These are phyloP conservation scores for Holothuria leucospilota DNA, from an alignment of 53 echinoderm and acorn worm genomes.

Conservation along the genomic window DNA sequence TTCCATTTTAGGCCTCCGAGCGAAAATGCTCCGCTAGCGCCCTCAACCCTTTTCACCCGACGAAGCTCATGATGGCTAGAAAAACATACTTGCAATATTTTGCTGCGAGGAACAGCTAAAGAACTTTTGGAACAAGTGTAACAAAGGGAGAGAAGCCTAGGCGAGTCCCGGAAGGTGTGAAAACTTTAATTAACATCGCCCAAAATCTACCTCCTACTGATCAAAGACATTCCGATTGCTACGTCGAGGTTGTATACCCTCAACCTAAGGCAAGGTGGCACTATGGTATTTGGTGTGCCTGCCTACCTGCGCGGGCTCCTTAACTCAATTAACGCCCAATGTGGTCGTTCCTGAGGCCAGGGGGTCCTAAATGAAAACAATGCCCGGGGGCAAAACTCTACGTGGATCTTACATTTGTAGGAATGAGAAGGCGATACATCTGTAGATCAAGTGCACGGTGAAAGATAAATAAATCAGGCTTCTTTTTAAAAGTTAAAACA, in stretches of 20 bases:
- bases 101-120: slow-evolving; percentile 18
- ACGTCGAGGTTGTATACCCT: too few species aligned
- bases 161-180: slow-evolving; percentile 44
- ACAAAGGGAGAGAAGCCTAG: slow-evolving; percentile 15
- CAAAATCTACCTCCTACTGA: slow-evolving; percentile 41
- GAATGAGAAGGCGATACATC: slow-evolving; percentile 28
- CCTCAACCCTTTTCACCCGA: slow-evolving; percentile 9
- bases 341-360: slow-evolving; percentile 33
- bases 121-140: slow-evolving; percentile 40
- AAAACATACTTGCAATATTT: slow-evolving; percentile 50
- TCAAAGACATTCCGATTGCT: slow-evolving; percentile 34
- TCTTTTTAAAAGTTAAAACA: too few species aligned
- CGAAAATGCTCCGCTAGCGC: background rate
- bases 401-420: slow-evolving; percentile 1
- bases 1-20: slow-evolving; percentile 22
- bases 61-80: slow-evolving; percentile 30
- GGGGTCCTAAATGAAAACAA: slow-evolving; percentile 55
- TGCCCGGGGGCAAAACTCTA: slow-evolving; percentile 15
- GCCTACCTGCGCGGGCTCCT: background rate
- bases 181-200: slow-evolving; percentile 40
- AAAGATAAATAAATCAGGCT: slow-evolving; percentile 18
- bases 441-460: slow-evolving; percentile 30
- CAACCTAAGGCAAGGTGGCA: slow-evolving; percentile 42
- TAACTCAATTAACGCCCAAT: slow-evolving; percentile 57
- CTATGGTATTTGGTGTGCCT: slow-evolving; percentile 25